Evolutionary conservation across 2,888 invertebrate species (phyloP).

Genomic region (Esperia sulphurella): DNA sequence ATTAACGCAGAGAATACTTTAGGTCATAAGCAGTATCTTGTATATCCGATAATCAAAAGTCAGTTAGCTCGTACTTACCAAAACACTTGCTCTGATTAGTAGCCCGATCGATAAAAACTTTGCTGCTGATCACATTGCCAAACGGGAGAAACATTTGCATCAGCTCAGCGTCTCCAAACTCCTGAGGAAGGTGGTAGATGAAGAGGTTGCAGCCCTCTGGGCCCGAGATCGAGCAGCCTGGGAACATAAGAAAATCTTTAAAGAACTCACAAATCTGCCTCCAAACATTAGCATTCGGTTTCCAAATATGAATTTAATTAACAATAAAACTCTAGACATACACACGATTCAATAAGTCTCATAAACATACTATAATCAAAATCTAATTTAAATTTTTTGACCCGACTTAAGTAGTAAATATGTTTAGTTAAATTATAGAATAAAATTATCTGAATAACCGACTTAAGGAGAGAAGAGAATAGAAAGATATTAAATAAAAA

Average conservation of each 20-base stretch:
- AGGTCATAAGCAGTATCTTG: too few relatives aligned
- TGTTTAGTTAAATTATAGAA: too few relatives aligned
- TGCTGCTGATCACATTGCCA: conserved; percentile 99
- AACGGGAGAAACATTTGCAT: conserved; percentile 99
- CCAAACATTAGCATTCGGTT: conserved; percentile 38
- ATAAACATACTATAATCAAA: too few relatives aligned
- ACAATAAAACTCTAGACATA: too few relatives aligned
- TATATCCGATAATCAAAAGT: too few relatives aligned
- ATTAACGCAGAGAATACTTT: too few relatives aligned
- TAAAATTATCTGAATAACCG: too few relatives aligned
- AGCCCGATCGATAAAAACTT: conserved; percentile 99
- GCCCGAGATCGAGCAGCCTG: conserved; percentile 97
- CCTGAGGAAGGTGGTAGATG: conserved; percentile 99
- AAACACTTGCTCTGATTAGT: conserved; percentile 99
- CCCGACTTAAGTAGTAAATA: too few relatives aligned
- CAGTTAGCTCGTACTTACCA: conserved; percentile 82
- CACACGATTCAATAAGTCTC: too few relatives aligned
- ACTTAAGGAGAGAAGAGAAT: too few relatives aligned
- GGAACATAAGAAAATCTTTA: conserved; percentile 85
- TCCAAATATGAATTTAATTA: background rate
- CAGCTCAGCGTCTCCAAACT: conserved; percentile 99
- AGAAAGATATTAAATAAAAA: too few relatives aligned
- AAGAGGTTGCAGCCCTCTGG: conserved; percentile 99
- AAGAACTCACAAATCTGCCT: conserved; percentile 80
- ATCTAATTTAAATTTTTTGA: too few relatives aligned